Percentiles rank a stretch among this genome's conserved stretches.
Conservation (phyloP, 2,888 invertebrate species). For the Acrobasis consociella region DNA sequence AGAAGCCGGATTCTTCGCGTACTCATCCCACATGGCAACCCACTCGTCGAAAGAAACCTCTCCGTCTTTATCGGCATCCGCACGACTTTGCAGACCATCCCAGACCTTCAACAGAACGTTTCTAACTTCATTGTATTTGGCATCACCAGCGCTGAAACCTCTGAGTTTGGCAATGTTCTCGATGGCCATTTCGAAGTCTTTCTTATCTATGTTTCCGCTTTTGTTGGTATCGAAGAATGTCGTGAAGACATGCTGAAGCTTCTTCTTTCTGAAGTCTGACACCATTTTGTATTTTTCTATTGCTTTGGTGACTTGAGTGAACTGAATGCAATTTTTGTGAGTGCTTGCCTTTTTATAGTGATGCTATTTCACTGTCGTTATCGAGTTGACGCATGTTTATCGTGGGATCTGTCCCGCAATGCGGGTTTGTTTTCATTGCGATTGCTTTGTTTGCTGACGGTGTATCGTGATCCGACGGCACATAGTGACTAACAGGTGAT, state of each 20-base stretch:
- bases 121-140: slow-evolving; percentile 88
- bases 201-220: slow-evolving; percentile 93
- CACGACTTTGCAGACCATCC: slow-evolving; percentile 89
- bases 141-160: slow-evolving; percentile 88
- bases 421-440: slow-evolving; percentile 16
- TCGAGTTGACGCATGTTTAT: slow-evolving; percentile 16
- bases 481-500: slow-evolving; percentile 8
- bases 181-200: slow-evolving; percentile 92
- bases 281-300: slow-evolving; percentile 77
- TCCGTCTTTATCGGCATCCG: slow-evolving; percentile 93
- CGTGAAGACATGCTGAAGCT: slow-evolving; percentile 92
- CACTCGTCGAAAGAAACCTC: slow-evolving; percentile 82
- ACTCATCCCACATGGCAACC: slow-evolving; percentile 85
- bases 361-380: slow-evolving; percentile 5
- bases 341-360: neutral
- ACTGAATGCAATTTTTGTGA: slow-evolving; percentile 10
- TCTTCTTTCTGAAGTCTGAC: slow-evolving; percentile 94
- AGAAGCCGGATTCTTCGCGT: slow-evolving; percentile 82
- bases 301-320: neutral
- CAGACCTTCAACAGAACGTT: slow-evolving; percentile 90
- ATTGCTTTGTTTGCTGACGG: slow-evolving; percentile 8
- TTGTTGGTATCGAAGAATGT: slow-evolving; percentile 94
- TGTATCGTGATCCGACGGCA: slow-evolving; percentile 9
- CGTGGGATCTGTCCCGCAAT: slow-evolving; percentile 13
- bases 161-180: slow-evolving; percentile 91